Evolutionary conservation across 2,888 invertebrate genomes (phyloP), one percentile per base, ranked within the genome.

Genomic region (Dryobota labecula): DNA sequence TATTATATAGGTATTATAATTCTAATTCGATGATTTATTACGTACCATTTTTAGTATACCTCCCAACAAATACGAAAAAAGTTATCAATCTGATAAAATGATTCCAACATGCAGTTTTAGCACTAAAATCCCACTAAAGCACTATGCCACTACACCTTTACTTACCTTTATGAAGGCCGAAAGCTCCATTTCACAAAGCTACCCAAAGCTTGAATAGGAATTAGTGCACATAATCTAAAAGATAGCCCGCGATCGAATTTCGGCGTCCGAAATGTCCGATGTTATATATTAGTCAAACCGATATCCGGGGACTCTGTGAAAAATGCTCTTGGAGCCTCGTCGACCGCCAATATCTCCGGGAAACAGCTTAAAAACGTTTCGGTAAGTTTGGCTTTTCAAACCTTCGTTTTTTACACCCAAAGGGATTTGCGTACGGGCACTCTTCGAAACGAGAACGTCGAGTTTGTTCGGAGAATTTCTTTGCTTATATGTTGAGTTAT

Each of bases 331-430:
- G 80, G 85, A 86, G 83, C 81, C 87, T 86, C 90, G 87, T 81
- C 87, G 88, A 90, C 92, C 93, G 91, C 92, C 90, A 92, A 93
- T 93, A 92, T 92, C 91, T 93, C 90, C 84, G 82, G 85, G 79
- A 90, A 90, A 90, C 88, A 90, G 91, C 91, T 92, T 93, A 91
- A 93, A 92, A 92, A 90, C 92, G 78, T 85, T 85, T 89, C 80
- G 88, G 89, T 90, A 90, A 92, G 86, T 91, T 92, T 88, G 88
- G 87, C 85, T 89, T 90, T 90, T 83, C 84, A 90, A 91, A 90
- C 89, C 90, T 90, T 89, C 90, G 89, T 90, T 92, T 92, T 92
- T 92, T 91, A 88, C 86, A 86, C 87, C 88, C 85, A 82, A 86
- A 87, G 87, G 90, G 90, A 91, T 92, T 91, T 91, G 86, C 89